phyloP scores from a whole-genome alignment of 2,113 vertebrate species.

The Dryoscopus gambensis region DNA sequence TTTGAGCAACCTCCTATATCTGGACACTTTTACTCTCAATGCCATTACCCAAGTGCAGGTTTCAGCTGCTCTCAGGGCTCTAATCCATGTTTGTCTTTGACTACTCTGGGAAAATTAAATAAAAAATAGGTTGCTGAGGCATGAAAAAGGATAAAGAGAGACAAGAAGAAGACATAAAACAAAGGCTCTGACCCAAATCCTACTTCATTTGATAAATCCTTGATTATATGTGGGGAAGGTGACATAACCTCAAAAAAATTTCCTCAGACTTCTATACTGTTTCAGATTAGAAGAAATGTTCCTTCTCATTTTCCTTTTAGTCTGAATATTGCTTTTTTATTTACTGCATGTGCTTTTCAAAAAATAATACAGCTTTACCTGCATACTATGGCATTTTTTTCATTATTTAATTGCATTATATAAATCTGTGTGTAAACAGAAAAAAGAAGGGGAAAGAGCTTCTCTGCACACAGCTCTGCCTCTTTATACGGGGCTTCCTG shows the following conservation, averaged over 20 bases:
- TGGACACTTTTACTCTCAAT: not conserved
- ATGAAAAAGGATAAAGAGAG: not conserved
- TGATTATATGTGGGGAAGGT: not conserved
- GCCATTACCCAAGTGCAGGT: not conserved
- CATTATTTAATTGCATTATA: not conserved
- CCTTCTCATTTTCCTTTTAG: not conserved
- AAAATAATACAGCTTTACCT: not conserved
- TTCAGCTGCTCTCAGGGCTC: not conserved
- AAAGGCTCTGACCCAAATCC: not conserved
- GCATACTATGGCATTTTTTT: not conserved
- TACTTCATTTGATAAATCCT: not conserved
- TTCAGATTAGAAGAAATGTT: not conserved
- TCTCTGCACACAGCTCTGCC: not conserved
- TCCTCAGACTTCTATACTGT: not conserved
- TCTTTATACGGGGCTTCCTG: not conserved
- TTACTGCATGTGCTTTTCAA: not conserved
- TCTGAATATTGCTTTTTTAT: not conserved
- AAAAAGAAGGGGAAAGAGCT: not conserved
- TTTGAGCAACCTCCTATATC: not conserved
- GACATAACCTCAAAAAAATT: not conserved
- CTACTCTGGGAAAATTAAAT: not conserved
- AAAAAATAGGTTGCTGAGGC: not conserved
- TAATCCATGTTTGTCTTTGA: not conserved
- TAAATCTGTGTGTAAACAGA: not conserved
- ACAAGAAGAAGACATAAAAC: not conserved